These are phyloP conservation scores for Macrotrachela quadricornifera DNA, from an alignment of 1,140 invertebrate species.

Conservation along the genomic window DNA sequence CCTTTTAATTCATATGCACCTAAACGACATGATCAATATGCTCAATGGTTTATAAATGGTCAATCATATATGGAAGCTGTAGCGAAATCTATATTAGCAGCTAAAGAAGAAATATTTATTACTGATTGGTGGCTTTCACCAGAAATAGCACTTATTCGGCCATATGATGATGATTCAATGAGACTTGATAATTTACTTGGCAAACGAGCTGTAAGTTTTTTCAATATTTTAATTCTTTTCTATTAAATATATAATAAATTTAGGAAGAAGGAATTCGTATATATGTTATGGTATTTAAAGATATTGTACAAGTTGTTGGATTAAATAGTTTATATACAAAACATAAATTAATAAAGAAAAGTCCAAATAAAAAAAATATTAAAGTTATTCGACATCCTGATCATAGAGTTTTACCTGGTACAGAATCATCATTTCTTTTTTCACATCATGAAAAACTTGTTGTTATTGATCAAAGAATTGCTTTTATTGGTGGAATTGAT, in stretches of 20 bases:
- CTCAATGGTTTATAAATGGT: constrained; percentile 52
- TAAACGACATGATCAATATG: background rate
- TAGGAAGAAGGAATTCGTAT: background rate
- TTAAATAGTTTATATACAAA: background rate
- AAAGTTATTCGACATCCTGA: constrained; percentile 62
- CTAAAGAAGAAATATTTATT: constrained; percentile 78
- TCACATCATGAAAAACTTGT: constrained; percentile 94
- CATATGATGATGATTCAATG: constrained; percentile 53
- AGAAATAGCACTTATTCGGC: constrained; percentile 73
- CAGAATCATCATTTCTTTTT: constrained; percentile 50
- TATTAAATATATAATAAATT: background rate
- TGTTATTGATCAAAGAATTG: constrained; percentile 74
- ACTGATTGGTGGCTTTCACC: constrained; percentile 89
- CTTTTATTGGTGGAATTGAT: constrained; percentile 87
- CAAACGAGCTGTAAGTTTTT: constrained; percentile 44
- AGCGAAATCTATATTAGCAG: constrained; percentile 62
- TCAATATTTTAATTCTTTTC: background rate
- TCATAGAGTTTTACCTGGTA: constrained; percentile 46
- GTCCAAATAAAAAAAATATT: background rate
- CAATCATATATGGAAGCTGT: constrained; percentile 60
- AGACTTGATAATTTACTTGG: constrained; percentile 58
- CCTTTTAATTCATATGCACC: background rate
- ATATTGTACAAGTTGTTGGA: background rate
- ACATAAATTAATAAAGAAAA: background rate
- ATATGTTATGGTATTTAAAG: background rate